Evolutionary conservation across 37 sponge, comb jelly and placozoan genomes (phyloP).

Genomic region (Ianthella basta): DNA sequence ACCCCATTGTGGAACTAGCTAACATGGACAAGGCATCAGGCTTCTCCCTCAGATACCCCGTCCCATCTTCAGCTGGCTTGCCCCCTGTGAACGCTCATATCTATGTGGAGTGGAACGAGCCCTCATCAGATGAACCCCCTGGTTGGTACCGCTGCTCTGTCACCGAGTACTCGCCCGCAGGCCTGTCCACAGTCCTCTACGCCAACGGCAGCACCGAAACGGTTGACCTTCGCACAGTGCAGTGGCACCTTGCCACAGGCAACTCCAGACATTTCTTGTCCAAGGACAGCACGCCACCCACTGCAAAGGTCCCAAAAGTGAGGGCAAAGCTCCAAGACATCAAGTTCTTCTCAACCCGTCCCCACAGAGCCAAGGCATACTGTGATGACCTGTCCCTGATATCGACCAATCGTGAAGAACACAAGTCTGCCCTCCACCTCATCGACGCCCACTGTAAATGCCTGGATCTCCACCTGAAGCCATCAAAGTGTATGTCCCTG

Average conservation of each 20-base stretch:
- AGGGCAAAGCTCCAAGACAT: not conserved
- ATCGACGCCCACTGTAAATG: too few relatives aligned
- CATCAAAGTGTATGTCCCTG: too few relatives aligned
- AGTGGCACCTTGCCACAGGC: conserved; percentile 7
- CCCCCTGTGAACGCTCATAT: too few relatives aligned
- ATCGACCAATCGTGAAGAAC: too few relatives aligned
- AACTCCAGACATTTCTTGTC: not conserved
- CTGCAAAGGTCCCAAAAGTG: not conserved
- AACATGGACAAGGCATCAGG: conserved; percentile 1
- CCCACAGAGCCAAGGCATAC: not conserved
- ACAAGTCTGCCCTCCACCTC: too few relatives aligned
- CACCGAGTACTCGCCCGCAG: not conserved
- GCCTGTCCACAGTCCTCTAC: not conserved
- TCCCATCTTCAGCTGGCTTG: not conserved
- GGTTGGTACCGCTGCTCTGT: too few relatives aligned
- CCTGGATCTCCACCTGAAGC: too few relatives aligned
- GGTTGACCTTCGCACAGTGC: too few relatives aligned
- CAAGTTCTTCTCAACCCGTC: not conserved
- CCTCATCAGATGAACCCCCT: too few relatives aligned
- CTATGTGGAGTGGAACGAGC: too few relatives aligned
- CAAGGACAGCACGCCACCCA: not conserved
- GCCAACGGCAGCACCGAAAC: too few relatives aligned
- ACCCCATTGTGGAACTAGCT: not conserved
- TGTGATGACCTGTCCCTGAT: too few relatives aligned
- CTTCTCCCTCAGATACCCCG: not conserved